Evolutionary conservation across 2,888 invertebrate genomes (phyloP).

Genomic region (Polymixis lichenea): DNA sequence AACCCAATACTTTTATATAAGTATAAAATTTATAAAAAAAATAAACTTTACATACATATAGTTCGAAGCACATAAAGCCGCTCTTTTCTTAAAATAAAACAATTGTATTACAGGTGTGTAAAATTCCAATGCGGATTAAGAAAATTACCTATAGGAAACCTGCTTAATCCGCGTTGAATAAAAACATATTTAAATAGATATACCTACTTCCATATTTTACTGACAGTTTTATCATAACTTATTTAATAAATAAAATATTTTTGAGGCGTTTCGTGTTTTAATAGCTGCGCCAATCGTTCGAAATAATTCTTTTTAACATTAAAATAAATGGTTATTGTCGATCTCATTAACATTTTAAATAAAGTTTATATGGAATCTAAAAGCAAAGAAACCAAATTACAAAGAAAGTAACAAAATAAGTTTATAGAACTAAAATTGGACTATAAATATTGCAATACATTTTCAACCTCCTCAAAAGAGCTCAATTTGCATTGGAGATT

Average conservation of each 20-base stretch:
- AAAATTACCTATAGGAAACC: neutral
- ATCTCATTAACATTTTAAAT: neutral
- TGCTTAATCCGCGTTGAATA: neutral
- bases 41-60: too few species aligned
- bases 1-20: conserved; percentile 15
- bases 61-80: neutral
- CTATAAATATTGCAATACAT: neutral
- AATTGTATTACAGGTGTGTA: neutral
- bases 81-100: neutral
- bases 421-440: neutral
- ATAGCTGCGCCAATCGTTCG: neutral
- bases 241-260: neutral
- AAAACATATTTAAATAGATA: neutral
- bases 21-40: too few species aligned
- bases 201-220: too few species aligned
- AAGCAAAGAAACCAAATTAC: neutral
- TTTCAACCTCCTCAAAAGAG: neutral
- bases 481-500: conserved; percentile 5
- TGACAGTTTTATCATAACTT: neutral
- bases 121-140: conserved; percentile 11
- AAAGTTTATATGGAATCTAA: neutral
- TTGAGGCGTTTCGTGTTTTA: too few species aligned
- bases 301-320: neutral
- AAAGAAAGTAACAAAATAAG: neutral
- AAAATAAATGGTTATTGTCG: neutral